phyloP scores from a whole-genome alignment of 1,140 invertebrate genomes.

The Marisa cornuarietis region DNA sequence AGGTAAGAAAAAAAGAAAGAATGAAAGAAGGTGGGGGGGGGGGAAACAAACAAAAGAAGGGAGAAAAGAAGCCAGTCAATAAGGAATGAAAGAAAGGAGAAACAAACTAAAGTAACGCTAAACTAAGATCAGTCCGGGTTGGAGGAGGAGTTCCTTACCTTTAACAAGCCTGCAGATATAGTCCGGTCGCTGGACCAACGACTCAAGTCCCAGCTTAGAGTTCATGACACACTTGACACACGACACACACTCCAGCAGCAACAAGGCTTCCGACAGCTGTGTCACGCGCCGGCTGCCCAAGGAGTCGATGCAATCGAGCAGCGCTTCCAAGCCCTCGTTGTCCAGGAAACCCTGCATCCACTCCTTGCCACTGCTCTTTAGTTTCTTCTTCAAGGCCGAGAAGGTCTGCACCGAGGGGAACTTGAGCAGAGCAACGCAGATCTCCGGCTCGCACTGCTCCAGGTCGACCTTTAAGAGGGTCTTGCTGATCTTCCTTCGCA shows the following conservation, averaged over 20 bases:
- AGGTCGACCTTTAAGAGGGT: conserved; percentile 41
- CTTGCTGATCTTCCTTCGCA: conserved; percentile 32
- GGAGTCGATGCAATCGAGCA: conserved; percentile 67
- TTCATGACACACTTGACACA: conserved; percentile 69
- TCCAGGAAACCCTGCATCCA: conserved; percentile 70
- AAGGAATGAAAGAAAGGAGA: neutral
- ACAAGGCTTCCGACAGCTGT: conserved; percentile 64
- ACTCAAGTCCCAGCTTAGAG: conserved; percentile 67
- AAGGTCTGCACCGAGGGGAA: conserved; percentile 66
- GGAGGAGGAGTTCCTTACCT: conserved; percentile 55
- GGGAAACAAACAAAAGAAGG: neutral
- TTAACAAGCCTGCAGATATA: conserved; percentile 65
- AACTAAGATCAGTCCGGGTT: neutral
- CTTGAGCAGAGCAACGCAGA: conserved; percentile 63
- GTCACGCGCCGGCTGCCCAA: conserved; percentile 55
- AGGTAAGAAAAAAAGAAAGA: neutral
- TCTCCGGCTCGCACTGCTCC: conserved; percentile 59
- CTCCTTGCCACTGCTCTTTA: conserved; percentile 57
- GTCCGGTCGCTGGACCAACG: conserved; percentile 65
- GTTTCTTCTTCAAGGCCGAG: conserved; percentile 63
- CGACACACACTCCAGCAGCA: conserved; percentile 67
- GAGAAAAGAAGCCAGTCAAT: neutral
- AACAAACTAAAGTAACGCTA: neutral
- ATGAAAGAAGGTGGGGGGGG: neutral
- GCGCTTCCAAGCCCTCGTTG: conserved; percentile 64